These are phyloP conservation scores for Drosophila bifasciata DNA, from an alignment of 1,140 invertebrate species.

Conservation along the genomic window DNA sequence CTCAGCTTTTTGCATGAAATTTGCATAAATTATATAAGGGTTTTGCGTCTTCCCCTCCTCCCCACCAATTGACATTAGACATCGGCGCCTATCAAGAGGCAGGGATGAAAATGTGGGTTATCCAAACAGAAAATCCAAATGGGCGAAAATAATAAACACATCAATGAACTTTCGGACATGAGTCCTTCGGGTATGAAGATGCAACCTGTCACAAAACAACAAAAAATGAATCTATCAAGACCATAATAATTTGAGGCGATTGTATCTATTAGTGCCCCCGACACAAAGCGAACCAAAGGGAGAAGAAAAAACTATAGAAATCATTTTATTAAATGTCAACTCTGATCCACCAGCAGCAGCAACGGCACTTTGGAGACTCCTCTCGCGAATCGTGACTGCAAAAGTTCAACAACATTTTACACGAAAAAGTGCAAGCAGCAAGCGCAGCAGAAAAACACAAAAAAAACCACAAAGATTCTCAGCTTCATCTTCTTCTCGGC, in stretches of 20 bases:
- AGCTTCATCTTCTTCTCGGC: constrained; percentile 27
- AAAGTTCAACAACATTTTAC: constrained; percentile 81
- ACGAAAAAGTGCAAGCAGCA: constrained; percentile 72
- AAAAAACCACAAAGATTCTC: constrained; percentile 55
- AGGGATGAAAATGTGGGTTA: constrained; percentile 49
- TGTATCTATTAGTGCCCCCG: constrained; percentile 66
- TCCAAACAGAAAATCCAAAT: constrained; percentile 35
- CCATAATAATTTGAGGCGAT: constrained; percentile 75
- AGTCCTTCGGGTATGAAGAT: constrained; percentile 17
- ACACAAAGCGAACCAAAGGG: constrained; percentile 24
- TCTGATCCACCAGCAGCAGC: constrained; percentile 29
- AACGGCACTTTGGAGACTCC: constrained; percentile 14
- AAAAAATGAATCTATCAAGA: constrained; percentile 69
- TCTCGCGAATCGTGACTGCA: constrained; percentile 67
- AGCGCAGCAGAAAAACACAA: too few species aligned
- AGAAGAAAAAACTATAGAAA: constrained; percentile 28
- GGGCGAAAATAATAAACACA: constrained; percentile 47
- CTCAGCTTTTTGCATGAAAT: constrained; percentile 54
- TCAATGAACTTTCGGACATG: constrained; percentile 58
- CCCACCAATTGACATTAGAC: constrained; percentile 26
- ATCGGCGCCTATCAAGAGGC: background rate
- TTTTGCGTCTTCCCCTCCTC: constrained; percentile 22
- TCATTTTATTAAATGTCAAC: constrained; percentile 81
- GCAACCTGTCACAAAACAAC: constrained; percentile 66
- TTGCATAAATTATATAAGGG: constrained; percentile 60